Percentiles rank a stretch among this genome's conserved stretches.
Conservation (phyloP, 2,113 vertebrate species). For the Ochotona curzoniae region DNA sequence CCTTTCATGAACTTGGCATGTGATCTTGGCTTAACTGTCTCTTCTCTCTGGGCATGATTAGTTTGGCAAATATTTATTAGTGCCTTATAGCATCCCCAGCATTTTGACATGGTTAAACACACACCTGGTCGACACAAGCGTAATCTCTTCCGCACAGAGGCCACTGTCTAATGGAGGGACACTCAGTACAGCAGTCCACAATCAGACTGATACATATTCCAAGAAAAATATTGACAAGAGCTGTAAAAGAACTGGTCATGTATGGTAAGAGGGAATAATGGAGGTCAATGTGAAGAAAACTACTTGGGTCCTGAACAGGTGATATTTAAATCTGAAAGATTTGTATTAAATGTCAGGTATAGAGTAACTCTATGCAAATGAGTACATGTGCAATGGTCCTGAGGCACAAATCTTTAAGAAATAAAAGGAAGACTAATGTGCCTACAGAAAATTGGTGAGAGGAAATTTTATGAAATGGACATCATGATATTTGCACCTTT, state of each 20-base stretch:
- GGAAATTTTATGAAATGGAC: not conserved
- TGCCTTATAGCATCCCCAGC: not conserved
- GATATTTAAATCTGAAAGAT: not conserved
- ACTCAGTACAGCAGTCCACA: not conserved
- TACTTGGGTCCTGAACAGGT: not conserved
- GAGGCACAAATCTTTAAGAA: not conserved
- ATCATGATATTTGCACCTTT: no score
- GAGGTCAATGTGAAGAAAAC: not conserved
- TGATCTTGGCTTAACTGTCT: not conserved
- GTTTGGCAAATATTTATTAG: not conserved
- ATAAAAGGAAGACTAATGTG: not conserved
- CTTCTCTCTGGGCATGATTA: not conserved
- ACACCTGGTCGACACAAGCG: not conserved
- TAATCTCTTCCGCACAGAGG: not conserved
- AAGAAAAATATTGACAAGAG: not conserved
- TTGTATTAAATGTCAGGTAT: not conserved
- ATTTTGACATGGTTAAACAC: not conserved
- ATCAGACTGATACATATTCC: not conserved
- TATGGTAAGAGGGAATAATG: not conserved
- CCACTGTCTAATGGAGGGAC: not conserved
- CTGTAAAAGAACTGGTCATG: not conserved
- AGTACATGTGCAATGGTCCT: not conserved
- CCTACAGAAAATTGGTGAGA: not conserved
- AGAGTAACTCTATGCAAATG: not conserved
- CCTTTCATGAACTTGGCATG: not conserved